Conservation (phyloP, 2,797 vertebrate genomes). For the Poecile montanus region DNA sequence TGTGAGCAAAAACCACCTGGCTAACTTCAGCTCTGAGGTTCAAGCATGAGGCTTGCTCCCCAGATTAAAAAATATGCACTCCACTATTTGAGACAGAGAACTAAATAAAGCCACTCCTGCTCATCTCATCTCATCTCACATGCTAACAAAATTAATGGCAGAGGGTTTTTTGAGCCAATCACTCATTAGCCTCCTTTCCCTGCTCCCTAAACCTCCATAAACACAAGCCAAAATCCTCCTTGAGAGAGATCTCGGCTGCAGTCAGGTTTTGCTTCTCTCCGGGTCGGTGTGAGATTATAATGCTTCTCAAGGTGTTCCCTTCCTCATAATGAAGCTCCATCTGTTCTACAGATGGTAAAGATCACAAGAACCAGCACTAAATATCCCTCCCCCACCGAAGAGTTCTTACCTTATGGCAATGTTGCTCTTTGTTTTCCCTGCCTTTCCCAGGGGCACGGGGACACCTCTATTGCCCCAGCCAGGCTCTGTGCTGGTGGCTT, state of each 20-base stretch:
- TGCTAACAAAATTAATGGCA: conserved; percentile 30
- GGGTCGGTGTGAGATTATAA: conserved; percentile 62
- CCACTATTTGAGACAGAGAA: conserved; percentile 30
- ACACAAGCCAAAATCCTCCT: not conserved
- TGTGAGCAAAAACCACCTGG: not conserved
- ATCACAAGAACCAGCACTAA: conserved; percentile 69
- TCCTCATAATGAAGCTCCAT: conserved; percentile 71
- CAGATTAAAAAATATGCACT: not conserved
- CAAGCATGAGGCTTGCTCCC: not conserved
- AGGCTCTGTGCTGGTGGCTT: not conserved
- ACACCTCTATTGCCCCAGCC: not conserved
- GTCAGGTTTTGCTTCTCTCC: conserved; percentile 61
- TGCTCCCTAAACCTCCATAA: conserved; percentile 52
- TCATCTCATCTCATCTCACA: not conserved
- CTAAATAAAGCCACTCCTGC: conserved; percentile 40
- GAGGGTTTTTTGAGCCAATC: not conserved
- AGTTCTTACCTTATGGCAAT: conserved; percentile 59
- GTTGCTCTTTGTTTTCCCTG: conserved; percentile 57
- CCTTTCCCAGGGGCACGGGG: not conserved
- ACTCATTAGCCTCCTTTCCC: conserved; percentile 18
- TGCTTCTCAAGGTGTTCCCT: conserved; percentile 69
- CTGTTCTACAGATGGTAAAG: conserved; percentile 71
- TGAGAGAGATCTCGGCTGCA: conserved; percentile 23
- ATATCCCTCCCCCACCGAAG: conserved; percentile 59
- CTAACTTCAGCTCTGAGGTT: not conserved